A percentile compares a stretch with the other conserved stretches of the same genome.
phyloP scores from a whole-genome alignment of 2,888 invertebrate species.

The Chymomyza procnemis region DNA sequence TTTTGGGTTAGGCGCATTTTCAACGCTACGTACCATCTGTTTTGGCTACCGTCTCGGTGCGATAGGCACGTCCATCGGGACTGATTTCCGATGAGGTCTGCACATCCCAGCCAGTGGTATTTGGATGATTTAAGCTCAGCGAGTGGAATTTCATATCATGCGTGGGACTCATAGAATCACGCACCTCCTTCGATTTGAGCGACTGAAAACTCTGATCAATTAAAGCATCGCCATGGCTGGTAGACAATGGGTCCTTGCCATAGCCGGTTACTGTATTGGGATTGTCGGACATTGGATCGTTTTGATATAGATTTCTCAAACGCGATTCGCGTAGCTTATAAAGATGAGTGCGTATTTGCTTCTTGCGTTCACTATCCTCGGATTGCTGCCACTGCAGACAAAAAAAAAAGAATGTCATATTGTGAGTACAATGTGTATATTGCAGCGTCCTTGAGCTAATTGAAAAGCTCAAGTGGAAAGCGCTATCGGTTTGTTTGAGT shows the following conservation, averaged over 20 bases:
- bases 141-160: slow-evolving; percentile 78
- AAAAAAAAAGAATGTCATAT: slow-evolving; percentile 22
- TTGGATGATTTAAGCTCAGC: slow-evolving; percentile 73
- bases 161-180: slow-evolving; percentile 87
- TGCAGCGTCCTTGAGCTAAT: slow-evolving; percentile 48
- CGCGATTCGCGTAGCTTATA: slow-evolving; percentile 90
- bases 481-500: background rate
- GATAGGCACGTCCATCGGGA: slow-evolving; percentile 83
- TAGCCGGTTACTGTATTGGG: slow-evolving; percentile 77
- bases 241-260: slow-evolving; percentile 77
- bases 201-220: slow-evolving; percentile 88
- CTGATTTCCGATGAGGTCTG: slow-evolving; percentile 82
- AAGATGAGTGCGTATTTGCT: slow-evolving; percentile 91
- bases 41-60: slow-evolving; percentile 82
- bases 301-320: slow-evolving; percentile 85
- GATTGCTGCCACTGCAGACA: slow-evolving; percentile 89
- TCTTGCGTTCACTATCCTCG: slow-evolving; percentile 90
- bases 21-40: slow-evolving; percentile 80
- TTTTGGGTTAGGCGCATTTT: background rate
- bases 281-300: slow-evolving; percentile 78
- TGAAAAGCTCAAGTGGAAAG: slow-evolving; percentile 40
- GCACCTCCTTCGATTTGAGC: slow-evolving; percentile 87
- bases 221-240: slow-evolving; percentile 85
- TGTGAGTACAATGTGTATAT: background rate
- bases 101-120: slow-evolving; percentile 84